A percentile compares a stretch with the other conserved stretches of the same genome.
These are phyloP conservation scores for Bombyx mori DNA, from an alignment of 1,140 invertebrate species.

Conservation along the genomic window DNA sequence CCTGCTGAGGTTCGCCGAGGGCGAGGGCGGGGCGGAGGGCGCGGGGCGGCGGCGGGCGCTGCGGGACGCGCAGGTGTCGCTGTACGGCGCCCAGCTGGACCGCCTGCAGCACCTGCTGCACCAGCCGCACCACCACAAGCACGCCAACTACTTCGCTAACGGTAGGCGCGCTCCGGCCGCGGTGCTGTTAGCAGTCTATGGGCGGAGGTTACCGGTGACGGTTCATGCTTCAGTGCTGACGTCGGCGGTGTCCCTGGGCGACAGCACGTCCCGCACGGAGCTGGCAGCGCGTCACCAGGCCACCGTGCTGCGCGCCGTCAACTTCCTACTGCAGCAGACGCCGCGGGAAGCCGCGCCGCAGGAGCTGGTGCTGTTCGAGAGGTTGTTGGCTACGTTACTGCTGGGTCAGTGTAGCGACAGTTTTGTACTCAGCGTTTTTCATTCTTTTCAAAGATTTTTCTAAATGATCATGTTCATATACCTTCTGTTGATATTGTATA, in stretches of 20 bases:
- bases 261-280: conserved; percentile 25
- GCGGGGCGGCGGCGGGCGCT: conserved; percentile 9
- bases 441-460: no score
- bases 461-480: no score
- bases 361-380: conserved; percentile 6
- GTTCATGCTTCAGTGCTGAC: conserved; percentile 18
- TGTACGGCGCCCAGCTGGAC: conserved; percentile 73
- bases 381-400: conserved; percentile 27
- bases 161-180: conserved; percentile 18
- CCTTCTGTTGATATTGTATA: no score
- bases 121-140: conserved; percentile 21
- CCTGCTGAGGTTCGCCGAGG: conserved; percentile 53
- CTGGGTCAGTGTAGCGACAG: conserved; percentile 14
- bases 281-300: conserved; percentile 29
- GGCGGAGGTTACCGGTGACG: no score
- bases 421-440: no score
- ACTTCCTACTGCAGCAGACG: conserved; percentile 34
- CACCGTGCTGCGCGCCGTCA: conserved; percentile 30
- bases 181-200: no score
- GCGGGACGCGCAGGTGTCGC: conserved; percentile 34
- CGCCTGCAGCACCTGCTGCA: conserved; percentile 56
- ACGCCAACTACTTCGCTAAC: conserved; percentile 43
- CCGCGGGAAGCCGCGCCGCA: conserved; percentile 1
- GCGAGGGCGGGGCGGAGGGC: conserved; percentile 9
- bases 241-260: conserved; percentile 32